Conservation (phyloP, 2,888 invertebrate species). For the Andrena fulva region DNA sequence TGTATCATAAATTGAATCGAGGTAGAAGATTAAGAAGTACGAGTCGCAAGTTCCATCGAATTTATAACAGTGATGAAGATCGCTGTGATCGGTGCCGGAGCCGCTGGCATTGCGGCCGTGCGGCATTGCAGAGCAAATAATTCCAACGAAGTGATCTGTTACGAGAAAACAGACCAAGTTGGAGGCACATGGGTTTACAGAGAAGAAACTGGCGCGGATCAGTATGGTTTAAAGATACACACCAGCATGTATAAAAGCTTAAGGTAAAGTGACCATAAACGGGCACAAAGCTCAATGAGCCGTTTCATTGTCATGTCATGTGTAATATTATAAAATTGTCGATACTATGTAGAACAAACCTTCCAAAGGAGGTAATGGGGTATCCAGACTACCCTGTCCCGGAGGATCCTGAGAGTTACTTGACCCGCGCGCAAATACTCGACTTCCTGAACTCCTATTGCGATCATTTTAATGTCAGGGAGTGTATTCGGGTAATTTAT, state of each 20-base stretch:
- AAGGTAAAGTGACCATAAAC: conserved; percentile 86
- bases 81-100: conserved; percentile 95
- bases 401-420: conserved; percentile 90
- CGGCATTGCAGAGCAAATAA: conserved; percentile 87
- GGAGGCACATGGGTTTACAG: conserved; percentile 98
- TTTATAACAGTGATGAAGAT: conserved; percentile 84
- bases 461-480: conserved; percentile 88
- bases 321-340: neutral
- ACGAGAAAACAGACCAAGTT: conserved; percentile 90
- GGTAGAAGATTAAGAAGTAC: neutral
- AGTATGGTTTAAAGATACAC: conserved; percentile 92
- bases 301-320: neutral
- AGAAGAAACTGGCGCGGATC: conserved; percentile 90
- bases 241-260: conserved; percentile 97
- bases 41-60: neutral
- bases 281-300: neutral
- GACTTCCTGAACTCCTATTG: conserved; percentile 91
- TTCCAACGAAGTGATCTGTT: conserved; percentile 87
- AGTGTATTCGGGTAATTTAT: conserved; percentile 87
- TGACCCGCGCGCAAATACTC: conserved; percentile 90
- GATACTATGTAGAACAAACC: conserved; percentile 89
- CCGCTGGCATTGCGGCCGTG: conserved; percentile 93
- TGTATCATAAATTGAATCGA: neutral
- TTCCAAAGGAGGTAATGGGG: conserved; percentile 97
- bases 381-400: conserved; percentile 94